Evolutionary conservation across 2,888 invertebrate genomes (phyloP), one percentile per base, ranked within the genome.

Genomic region (Volucella inflata): DNA sequence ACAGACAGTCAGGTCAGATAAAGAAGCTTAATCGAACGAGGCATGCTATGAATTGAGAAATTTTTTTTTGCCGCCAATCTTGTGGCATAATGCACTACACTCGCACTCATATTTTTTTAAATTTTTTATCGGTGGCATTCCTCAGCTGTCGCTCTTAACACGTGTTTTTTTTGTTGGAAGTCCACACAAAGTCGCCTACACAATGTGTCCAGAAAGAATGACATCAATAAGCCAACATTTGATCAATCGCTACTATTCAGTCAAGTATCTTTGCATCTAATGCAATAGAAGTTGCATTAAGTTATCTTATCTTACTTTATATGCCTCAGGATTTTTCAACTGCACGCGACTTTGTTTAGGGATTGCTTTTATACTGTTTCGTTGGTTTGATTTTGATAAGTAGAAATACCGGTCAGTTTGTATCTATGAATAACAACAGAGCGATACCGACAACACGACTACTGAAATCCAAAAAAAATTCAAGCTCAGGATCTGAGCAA

Each of bases 131-230:
- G 53, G 12, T 14, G 48, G 64, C 80, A 84, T 84, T 84, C 84
- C 80, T 36, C 70, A 80, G 84, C 80, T 84, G 84, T 80, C 62
- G 75, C 42, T 50, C 8, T 57, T 75, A 75, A 84, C 84, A 84
- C 80, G 80, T 80, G 84, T 84, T 74, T 64, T 21, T 21, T 21
- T 21, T 30, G 4, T 30, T 30, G 6, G 30, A 6, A 30, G 30
- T 30, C 30, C 30, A 30, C 30, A 30, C 30, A 30, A 30, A 30
- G 30, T 30, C 30, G 30, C 30, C 30, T 30, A 30, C 30, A 4
- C 30, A 30, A 30, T 30, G 6, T 30, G 30, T 17, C 3, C 1
- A 12, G 40, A 51, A 2, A 16, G 12, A 42, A 60, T 53, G 36
- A 82, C 57, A 77, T 77, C 71, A 46, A 51, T 70, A 62, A 70